Evolutionary conservation across 2,888 invertebrate genomes (phyloP), one percentile per base, ranked within the genome.

Genomic region (Oithona nana): DNA sequence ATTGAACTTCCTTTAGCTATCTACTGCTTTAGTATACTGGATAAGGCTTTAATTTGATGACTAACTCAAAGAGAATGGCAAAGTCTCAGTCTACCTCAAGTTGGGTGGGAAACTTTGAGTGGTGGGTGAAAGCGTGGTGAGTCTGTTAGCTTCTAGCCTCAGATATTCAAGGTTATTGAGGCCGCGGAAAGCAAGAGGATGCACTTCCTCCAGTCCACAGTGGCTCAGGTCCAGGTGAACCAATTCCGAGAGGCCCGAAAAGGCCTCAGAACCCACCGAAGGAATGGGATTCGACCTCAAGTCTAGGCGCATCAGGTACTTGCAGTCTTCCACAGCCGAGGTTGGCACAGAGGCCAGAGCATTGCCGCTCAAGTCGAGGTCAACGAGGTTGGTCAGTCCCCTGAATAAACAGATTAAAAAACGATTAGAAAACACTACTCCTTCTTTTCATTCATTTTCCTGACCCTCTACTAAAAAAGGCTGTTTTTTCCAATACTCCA

Each of bases 331-430:
- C 70, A 90, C 86, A 57, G 87, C 83, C 65, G 81, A 81, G 22
- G 84, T 81, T 50, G 90, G 90, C 67, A 90, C 80, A 63, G 80
- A 77, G 64, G 83, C 81, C 68, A 92, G 75, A 66, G 82, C 79
- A 74, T 92, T 92, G 69, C 83, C 82, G 52, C 86, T 85, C 60
- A 92, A 76, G 75, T 90, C 90, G 68, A 92, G 76, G 73, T 90
- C 90, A 24, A 92, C 87, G 57, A 90, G 78, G 73, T 69, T 69
- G 8, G 69, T 65, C 39, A 66, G 65, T 29, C 67, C 67, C 54
- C 51, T 51, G 31, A 13, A 57, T 28, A 28, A 56, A 22, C 24
- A 22, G 6, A 28, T 16, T 20, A 29, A 2, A 8, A 49, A 49
- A 49, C n/a, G 50, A 49, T 20, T 4, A 8, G 3, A 22, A 49